Base-by-base conservation (phyloP, 2,888 invertebrate species). In the Acleris holmiana region DNA sequence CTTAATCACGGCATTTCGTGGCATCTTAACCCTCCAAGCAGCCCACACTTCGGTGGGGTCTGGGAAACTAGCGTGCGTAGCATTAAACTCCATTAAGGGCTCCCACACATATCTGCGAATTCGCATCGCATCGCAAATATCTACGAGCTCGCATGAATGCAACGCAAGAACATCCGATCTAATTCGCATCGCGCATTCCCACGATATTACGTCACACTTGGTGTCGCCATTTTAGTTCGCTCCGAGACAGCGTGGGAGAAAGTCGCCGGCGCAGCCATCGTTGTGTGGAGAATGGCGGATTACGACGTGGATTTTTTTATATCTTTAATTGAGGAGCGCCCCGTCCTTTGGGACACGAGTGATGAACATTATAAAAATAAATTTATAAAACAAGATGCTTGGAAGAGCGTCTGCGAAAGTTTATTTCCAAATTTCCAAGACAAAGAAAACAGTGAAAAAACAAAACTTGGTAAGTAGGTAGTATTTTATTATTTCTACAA, bases 141-240 rank as follows among this genome's bases (percentile, higher is more conserved):
- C 67, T 69, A 64, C 70, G 69, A 70, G 62, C 68, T 70, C 69
- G 55, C 66, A 47, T 56, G 23, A 68, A 35, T 56, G 66, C 68
- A 67, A 59, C 70, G 68, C 70, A 70, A 70, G 64, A 72, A 70
- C 69, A 64, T 70, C 66, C 70, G 68, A 70, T 61, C 60, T 67
- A 67, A 69, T 70, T 72, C 64, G 54, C 67, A 71, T 67, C 69
- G 70, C 71, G 67, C 67, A 70, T 70, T 71, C 68, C 66, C 68
- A 64, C 70, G 66, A 70, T 67, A 47, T 69, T 69, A 21, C 68
- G 68, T 69, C 68, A 69, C 67, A 69, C 68, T 71, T 69, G 70
- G 64, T 71, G 69, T 63, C 67, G 53, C 67, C 68, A 68, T 67
- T 70, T 70, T 71, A 71, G 69, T 69, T 61, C 68, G 69, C 67